Percentiles rank a stretch among this genome's conserved stretches.
phyloP scores from a whole-genome alignment of 2,888 invertebrate genomes.

The Pseudococcus viburni region DNA sequence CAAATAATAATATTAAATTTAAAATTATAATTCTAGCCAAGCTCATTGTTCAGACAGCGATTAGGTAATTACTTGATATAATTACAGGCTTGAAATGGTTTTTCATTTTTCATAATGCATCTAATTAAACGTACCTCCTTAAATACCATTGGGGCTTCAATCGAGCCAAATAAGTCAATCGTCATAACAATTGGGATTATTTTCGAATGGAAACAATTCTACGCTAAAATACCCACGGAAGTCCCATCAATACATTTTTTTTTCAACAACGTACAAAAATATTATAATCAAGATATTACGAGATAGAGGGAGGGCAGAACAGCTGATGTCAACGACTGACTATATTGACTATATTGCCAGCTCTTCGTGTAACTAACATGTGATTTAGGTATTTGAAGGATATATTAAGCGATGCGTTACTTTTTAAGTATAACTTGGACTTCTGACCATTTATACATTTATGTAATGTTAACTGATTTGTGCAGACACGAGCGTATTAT shows the following conservation, averaged over 20 bases:
- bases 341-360: neutral
- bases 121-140: neutral
- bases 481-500: too few species aligned
- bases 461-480: too few species aligned
- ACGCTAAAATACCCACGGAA: neutral
- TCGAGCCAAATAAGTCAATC: neutral
- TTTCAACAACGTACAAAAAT: neutral
- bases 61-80: neutral
- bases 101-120: neutral
- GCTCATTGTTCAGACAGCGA: neutral
- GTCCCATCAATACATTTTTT: neutral
- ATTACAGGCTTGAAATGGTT: neutral
- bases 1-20: conserved; percentile 19
- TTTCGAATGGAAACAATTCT: neutral
- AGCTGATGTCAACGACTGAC: conserved; percentile 49
- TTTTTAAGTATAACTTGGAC: neutral
- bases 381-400: conserved; percentile 25
- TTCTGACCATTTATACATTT: neutral
- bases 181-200: neutral
- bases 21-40: conserved; percentile 20
- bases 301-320: neutral
- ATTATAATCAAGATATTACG: neutral
- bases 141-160: neutral
- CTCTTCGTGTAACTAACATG: neutral
- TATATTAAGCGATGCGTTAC: conserved; percentile 24